Evolutionary conservation across 2,888 invertebrate species (phyloP), one percentile per base, ranked within the genome.

Genomic region (Perdita meconis): DNA sequence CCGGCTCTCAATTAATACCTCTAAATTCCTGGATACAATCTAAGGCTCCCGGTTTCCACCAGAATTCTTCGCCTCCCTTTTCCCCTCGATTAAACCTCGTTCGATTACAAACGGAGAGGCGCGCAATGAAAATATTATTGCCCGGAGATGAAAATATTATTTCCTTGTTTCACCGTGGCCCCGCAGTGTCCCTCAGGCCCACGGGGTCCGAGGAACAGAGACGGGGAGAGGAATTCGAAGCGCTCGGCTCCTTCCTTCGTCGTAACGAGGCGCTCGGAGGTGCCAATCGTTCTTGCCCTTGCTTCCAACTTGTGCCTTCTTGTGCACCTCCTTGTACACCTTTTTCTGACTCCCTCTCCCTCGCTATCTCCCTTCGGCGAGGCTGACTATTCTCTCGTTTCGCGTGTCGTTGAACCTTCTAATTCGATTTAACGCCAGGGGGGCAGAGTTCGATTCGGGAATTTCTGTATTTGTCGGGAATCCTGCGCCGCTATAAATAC

Each of bases 241-340:
- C 78, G 70, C 73, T 78, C 78, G 75, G 55, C 67, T 73, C 51
- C 78, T 84, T 87, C 81, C 80, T n/a, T n/a, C 86, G 83, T 78
- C 78, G 81, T 68, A 81, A 76, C 80, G 78, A 80, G 75, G 63
- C 69, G 47, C 70, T 55, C 75, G 16, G 70, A 78, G 73, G 83
- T 80, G 77, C 80, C 81, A 72, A 83, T 74, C 79, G 71, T 74
- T 72, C 77, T 72, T 82, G 78, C 84, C 78, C 79, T 73, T 72
- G 75, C 82, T 63, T 78, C 74, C 42, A 50, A 60, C 55, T 36
- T 60, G 34, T 57, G 8, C 59, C 42, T 40, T 59, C 55, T 36
- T 60, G 34, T 59, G 8, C 59, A 4, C 65, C 79, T 44, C 47
- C 66, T 50, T 1, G 2, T 24, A 4, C 69, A 30, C 30, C 34